Conservation (phyloP, 2,888 invertebrate species). For the Dorcus hopei region DNA sequence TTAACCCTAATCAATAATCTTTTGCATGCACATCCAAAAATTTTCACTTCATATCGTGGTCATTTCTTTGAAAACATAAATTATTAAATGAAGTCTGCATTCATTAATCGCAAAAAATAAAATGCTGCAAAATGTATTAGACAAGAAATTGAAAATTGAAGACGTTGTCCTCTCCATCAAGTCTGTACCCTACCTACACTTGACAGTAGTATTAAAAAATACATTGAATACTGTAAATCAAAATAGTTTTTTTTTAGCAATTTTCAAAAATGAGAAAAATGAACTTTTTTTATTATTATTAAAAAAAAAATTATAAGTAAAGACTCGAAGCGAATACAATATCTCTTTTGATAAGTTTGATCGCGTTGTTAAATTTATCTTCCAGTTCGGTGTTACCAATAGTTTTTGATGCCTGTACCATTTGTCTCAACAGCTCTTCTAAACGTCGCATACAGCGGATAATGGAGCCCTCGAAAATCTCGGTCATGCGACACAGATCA, state of each 20-base stretch:
- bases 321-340: slow-evolving; percentile 99
- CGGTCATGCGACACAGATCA: slow-evolving; percentile 93
- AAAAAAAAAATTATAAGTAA: slow-evolving; percentile 63
- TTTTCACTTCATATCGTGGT: too few relatives aligned
- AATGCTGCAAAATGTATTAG: too few relatives aligned
- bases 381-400: slow-evolving; percentile 95
- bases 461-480: slow-evolving; percentile 91
- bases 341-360: slow-evolving; percentile 90
- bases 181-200: too few relatives aligned
- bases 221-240: too few relatives aligned
- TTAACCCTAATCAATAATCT: too few relatives aligned
- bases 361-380: slow-evolving; percentile 91
- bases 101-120: too few relatives aligned
- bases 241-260: background rate
- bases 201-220: too few relatives aligned
- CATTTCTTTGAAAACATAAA: too few relatives aligned
- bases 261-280: background rate
- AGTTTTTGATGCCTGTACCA: slow-evolving; percentile 93
- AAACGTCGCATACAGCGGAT: slow-evolving; percentile 92
- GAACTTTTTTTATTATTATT: background rate
- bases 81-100: too few relatives aligned
- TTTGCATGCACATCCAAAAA: too few relatives aligned
- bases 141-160: too few relatives aligned
- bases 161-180: too few relatives aligned
- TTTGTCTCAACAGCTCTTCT: slow-evolving; percentile 92